Percentiles rank a stretch among this genome's conserved stretches.
Conservation (phyloP, 2,888 invertebrate genomes). For the Cryptus viduatorius region DNA sequence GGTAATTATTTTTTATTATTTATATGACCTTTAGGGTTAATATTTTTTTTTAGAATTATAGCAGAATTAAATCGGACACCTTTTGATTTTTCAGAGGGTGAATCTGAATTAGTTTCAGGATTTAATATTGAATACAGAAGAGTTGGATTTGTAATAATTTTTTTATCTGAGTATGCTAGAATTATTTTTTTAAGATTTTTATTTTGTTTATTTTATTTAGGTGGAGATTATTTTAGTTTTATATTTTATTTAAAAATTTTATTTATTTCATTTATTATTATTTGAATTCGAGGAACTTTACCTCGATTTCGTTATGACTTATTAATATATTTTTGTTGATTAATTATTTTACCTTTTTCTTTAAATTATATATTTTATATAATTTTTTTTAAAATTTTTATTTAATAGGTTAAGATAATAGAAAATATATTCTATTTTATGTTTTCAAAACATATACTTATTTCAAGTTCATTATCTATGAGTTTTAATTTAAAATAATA, state of each 20-base stretch:
- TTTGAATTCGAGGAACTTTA: slow-evolving; percentile 84
- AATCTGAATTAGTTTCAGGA: slow-evolving; percentile 92
- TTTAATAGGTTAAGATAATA: slow-evolving; percentile 70
- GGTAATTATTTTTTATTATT: slow-evolving; percentile 85
- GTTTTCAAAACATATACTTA: slow-evolving; percentile 90
- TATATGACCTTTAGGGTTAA: slow-evolving; percentile 86
- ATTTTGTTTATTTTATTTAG: slow-evolving; percentile 65
- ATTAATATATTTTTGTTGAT: slow-evolving; percentile 90
- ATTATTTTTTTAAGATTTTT: slow-evolving; percentile 74
- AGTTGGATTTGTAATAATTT: slow-evolving; percentile 90
- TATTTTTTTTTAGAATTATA: slow-evolving; percentile 88
- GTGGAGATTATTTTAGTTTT: slow-evolving; percentile 24
- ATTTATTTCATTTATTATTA: slow-evolving; percentile 62
- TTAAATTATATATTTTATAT: slow-evolving; percentile 71
- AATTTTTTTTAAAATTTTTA: slow-evolving; percentile 64
- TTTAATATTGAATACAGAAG: slow-evolving; percentile 93
- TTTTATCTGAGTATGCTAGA: slow-evolving; percentile 86
- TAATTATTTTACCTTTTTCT: slow-evolving; percentile 88
- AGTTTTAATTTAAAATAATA: slow-evolving; percentile 52
- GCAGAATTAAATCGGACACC: slow-evolving; percentile 91
- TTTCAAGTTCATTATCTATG: slow-evolving; percentile 86
- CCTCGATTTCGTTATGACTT: slow-evolving; percentile 92
- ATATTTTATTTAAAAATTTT: slow-evolving; percentile 49
- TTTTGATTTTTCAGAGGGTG: slow-evolving; percentile 93
- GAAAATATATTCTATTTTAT: slow-evolving; percentile 87